A percentile compares a stretch with the other conserved stretches of the same genome.
These are phyloP conservation scores for Papilio machaon DNA, from an alignment of 1,140 invertebrate genomes.

Conservation along the genomic window DNA sequence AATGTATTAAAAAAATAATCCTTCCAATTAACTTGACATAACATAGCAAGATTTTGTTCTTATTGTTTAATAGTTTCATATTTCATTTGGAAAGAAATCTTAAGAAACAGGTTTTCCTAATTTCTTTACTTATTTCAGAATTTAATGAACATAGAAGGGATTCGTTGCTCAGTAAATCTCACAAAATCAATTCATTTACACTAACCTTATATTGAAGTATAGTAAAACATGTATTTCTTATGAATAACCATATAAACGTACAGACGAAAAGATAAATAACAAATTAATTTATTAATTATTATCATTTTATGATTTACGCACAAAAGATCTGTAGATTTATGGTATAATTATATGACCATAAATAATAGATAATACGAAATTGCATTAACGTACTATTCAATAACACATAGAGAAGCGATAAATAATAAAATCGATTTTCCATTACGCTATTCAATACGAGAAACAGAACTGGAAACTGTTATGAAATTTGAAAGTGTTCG, in stretches of 20 bases:
- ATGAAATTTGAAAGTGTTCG: slow-evolving; percentile 31
- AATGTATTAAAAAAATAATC: background rate
- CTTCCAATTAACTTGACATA: background rate
- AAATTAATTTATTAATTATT: slow-evolving; percentile 6
- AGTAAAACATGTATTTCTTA: background rate
- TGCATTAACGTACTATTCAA: background rate
- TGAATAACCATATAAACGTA: background rate
- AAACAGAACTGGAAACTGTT: slow-evolving; percentile 9
- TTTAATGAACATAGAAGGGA: background rate
- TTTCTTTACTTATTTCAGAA: background rate
- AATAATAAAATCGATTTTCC: slow-evolving; percentile 24
- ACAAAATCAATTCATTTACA: background rate
- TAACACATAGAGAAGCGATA: slow-evolving; percentile 12
- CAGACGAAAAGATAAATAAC: background rate
- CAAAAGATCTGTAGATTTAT: slow-evolving; percentile 6
- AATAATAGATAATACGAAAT: background rate
- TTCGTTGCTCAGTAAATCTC: background rate
- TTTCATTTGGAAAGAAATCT: background rate
- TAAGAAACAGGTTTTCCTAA: no score
- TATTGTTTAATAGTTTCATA: background rate
- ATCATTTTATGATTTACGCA: background rate
- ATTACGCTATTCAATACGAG: slow-evolving; percentile 11
- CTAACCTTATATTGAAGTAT: background rate
- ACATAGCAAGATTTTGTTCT: background rate
- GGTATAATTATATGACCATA: slow-evolving; percentile 21